phyloP scores from a whole-genome alignment of 2,797 vertebrate species.

The Mus spretus region DNA sequence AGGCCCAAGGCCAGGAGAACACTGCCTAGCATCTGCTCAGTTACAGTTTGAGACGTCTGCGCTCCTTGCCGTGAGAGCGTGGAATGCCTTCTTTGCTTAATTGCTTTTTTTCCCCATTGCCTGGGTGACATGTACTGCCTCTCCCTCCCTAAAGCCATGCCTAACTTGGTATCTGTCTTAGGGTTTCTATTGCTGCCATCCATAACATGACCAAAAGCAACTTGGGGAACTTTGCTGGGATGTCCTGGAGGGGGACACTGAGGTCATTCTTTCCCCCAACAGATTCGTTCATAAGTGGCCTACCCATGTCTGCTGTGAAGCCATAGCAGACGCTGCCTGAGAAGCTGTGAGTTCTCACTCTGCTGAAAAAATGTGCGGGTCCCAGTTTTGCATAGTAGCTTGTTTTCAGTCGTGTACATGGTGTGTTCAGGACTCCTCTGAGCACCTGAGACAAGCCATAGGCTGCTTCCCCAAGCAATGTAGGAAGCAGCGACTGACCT shows the following conservation, averaged over 20 bases:
- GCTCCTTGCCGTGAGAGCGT: not conserved
- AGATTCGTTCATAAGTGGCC: not conserved
- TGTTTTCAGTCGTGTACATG: not conserved
- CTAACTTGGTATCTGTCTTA: not conserved
- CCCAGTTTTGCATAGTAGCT: not conserved
- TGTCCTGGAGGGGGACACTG: not conserved
- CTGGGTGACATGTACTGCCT: not conserved
- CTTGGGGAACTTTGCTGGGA: not conserved
- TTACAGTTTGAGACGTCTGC: not conserved
- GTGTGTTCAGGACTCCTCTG: not conserved
- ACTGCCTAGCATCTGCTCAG: not conserved
- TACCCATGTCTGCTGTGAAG: fast-evolving
- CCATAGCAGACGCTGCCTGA: not conserved
- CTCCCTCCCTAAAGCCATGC: too few relatives aligned
- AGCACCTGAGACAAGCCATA: not conserved
- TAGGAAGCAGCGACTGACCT: fast-evolving
- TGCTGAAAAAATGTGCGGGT: fast-evolving
- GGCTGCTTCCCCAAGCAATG: not conserved
- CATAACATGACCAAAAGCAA: too few relatives aligned
- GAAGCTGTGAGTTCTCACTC: too few relatives aligned
- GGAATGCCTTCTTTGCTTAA: not conserved
- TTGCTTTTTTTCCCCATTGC: not conserved
- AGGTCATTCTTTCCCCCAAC: not conserved
- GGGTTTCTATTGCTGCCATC: not conserved
- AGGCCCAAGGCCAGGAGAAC: not conserved